These are phyloP conservation scores for Carabus problematicus DNA, from an alignment of 2,888 invertebrate genomes.

Conservation along the genomic window DNA sequence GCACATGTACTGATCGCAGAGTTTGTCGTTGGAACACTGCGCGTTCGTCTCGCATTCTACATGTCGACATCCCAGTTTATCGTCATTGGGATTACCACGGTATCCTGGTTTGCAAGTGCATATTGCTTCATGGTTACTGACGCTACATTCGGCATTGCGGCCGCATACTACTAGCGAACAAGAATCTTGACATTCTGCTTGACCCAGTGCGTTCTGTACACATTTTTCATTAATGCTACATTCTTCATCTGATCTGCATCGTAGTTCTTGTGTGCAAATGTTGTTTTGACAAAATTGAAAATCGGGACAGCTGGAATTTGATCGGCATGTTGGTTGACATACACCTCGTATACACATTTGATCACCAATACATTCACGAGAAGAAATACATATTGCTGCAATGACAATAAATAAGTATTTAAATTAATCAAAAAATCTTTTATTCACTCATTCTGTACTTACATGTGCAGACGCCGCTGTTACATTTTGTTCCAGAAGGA, in stretches of 20 bases:
- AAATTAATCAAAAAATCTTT: slow-evolving; percentile 24
- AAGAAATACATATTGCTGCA: slow-evolving; percentile 76
- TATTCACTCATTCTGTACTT: slow-evolving; percentile 51
- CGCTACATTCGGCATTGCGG: slow-evolving; percentile 81
- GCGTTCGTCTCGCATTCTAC: slow-evolving; percentile 76
- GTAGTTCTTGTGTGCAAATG: slow-evolving; percentile 83
- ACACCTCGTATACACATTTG: slow-evolving; percentile 85
- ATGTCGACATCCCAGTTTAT: slow-evolving; percentile 78
- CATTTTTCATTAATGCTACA: slow-evolving; percentile 80
- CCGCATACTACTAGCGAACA: slow-evolving; percentile 81
- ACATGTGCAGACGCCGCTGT: slow-evolving; percentile 81
- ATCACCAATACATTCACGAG: slow-evolving; percentile 84
- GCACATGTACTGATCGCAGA: slow-evolving; percentile 83
- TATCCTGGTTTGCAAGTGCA: slow-evolving; percentile 83
- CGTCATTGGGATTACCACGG: slow-evolving; percentile 76
- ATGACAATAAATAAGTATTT: slow-evolving; percentile 48
- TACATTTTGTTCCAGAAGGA: slow-evolving; percentile 82
- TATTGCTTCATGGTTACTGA: slow-evolving; percentile 74
- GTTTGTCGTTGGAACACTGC: slow-evolving; percentile 82
- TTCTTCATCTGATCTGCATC: slow-evolving; percentile 75
- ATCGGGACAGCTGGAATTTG: slow-evolving; percentile 82
- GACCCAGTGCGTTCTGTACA: slow-evolving; percentile 71
- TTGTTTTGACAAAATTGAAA: slow-evolving; percentile 84
- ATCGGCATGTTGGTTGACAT: slow-evolving; percentile 84
- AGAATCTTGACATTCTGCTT: slow-evolving; percentile 77